Evolutionary conservation across 2,888 invertebrate species (phyloP), one percentile per base, ranked within the genome.

Genomic region (Crematogaster levior): DNA sequence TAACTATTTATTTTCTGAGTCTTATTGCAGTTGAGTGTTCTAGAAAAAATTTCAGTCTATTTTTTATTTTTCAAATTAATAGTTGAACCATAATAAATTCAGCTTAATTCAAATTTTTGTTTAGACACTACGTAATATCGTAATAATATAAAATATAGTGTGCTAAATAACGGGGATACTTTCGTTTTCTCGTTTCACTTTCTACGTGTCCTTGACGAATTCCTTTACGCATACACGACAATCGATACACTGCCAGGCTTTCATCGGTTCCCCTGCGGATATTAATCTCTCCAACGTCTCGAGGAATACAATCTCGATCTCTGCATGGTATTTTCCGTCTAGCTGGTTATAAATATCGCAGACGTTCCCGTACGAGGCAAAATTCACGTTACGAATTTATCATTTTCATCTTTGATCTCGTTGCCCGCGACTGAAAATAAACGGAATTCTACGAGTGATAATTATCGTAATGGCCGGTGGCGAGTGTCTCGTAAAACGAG

Each of bases 331-430:
- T 88, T 87, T 88, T 89, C 89, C 81, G 79, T 83, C 82, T 81
- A 73, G 68, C 53, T 63, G 79, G 83, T 89, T 88, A 88, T 88
- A 89, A 88, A 88, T 88, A 88, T 79, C 30, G 40, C 72, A 37
- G 34, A 83, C 68, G 68, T 56, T 18, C 30, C 37, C 77, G 60
- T 61, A 51, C 51, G 21, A 43, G 82, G 58, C 79, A 79, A 83
- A 85, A 74, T 84, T 79, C 83, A 77, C 77, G 43, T 74, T 80
- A 80, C 63, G 34, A n/a, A 48, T n/a, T 56, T 24, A 34, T 6
- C 15, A 53, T 58, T 46, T 63, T 81, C 81, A 66, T 73, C 58
- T 66, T 65, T 75, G 51, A 61, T 65, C 40, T 40, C 24, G 58
- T n/a, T 46, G 79, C 56, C 51, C 37, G 77, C 58, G 40, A 56